These are phyloP conservation scores for Calidris pygmaea DNA, from an alignment of 2,113 vertebrate genomes.

Conservation along the genomic window DNA sequence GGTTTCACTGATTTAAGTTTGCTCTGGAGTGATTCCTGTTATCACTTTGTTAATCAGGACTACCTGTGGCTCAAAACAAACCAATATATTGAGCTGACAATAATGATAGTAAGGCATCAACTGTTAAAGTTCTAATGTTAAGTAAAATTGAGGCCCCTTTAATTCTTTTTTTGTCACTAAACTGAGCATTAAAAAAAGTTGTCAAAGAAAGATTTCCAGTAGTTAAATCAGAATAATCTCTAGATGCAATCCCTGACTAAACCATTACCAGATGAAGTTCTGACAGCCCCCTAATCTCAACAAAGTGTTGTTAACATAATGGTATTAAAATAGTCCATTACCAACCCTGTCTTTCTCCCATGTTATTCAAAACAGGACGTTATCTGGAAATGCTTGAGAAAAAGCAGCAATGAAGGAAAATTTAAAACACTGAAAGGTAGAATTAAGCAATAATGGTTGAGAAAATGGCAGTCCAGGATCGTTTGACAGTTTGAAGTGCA, in stretches of 20 bases:
- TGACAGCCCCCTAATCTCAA: neutral
- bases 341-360: neutral
- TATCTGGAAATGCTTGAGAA: neutral
- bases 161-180: neutral
- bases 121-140: neutral
- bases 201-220: neutral
- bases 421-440: neutral
- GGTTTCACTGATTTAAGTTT: neutral
- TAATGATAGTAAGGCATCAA: neutral
- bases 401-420: neutral
- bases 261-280: neutral
- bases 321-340: neutral
- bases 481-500: neutral
- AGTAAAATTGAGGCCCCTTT: neutral
- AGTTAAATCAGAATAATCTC: conserved; percentile 4
- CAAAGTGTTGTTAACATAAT: neutral
- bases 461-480: neutral
- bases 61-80: neutral
- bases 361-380: neutral
- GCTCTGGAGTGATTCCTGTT: neutral
- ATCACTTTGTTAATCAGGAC: neutral
- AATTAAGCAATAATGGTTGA: neutral
- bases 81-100: neutral
- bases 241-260: neutral
- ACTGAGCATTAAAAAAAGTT: neutral